Conservation (phyloP, 2,888 invertebrate species). For the Frankliniella fusca region DNA sequence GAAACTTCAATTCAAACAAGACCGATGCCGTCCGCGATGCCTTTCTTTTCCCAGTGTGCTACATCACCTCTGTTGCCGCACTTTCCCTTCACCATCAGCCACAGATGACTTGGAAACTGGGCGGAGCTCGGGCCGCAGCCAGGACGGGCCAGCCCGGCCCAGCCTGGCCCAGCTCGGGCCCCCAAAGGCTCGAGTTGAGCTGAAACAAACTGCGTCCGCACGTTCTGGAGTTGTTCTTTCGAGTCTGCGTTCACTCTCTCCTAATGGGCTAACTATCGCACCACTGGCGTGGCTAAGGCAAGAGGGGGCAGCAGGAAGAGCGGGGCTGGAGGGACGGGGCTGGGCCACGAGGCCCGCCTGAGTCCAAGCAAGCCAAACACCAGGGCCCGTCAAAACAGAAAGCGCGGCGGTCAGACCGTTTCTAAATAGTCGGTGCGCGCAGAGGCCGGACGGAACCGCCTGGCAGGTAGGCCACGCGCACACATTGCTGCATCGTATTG, state of each 20-base stretch:
- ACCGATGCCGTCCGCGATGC: neutral
- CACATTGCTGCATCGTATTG: no score
- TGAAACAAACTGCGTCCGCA: neutral
- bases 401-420: no score
- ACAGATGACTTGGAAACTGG: neutral
- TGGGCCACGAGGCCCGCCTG: no score
- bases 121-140: neutral
- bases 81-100: conserved; percentile 2
- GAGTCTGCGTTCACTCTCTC: neutral
- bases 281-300: neutral
- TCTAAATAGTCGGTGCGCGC: no score
- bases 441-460: no score
- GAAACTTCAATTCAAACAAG: neutral
- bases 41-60: neutral
- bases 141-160: neutral
- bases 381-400: no score
- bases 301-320: neutral
- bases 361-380: no score
- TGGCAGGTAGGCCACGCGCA: no score
- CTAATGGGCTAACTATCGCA: conserved; percentile 24
- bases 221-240: neutral
- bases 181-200: neutral
- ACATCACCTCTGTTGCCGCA: neutral
- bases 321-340: no score
- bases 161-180: neutral